Conservation (phyloP, 2,113 vertebrate species). For the Actenoides hombroni region DNA sequence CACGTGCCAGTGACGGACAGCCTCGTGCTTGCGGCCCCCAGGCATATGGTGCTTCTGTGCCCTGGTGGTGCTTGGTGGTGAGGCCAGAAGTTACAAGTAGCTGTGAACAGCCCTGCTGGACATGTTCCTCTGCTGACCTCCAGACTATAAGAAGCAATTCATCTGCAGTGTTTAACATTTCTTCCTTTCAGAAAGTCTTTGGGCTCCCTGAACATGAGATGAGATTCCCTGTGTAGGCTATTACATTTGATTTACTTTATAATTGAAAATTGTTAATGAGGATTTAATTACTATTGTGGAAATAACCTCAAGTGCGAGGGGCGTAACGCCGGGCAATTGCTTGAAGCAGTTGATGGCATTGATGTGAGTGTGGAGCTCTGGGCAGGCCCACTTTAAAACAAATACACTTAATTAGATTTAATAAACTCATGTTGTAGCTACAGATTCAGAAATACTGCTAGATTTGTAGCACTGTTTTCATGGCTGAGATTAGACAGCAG, state of each 20-base stretch:
- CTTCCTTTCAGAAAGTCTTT: not conserved
- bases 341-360: not conserved
- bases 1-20: not conserved
- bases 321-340: not conserved
- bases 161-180: not conserved
- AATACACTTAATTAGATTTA: not conserved
- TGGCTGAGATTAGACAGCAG: not conserved
- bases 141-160: not conserved
- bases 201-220: not conserved
- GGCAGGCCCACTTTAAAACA: not conserved
- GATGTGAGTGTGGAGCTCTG: not conserved
- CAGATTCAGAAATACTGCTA: not conserved
- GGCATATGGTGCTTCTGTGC: not conserved
- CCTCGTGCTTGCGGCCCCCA: not conserved
- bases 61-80: not conserved
- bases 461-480: not conserved
- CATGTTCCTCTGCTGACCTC: not conserved
- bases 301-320: not conserved
- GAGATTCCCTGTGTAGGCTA: not conserved
- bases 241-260: slow-evolving; percentile 10
- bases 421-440: not conserved
- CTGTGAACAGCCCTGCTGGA: not conserved
- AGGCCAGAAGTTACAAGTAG: not conserved
- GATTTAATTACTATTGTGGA: slow-evolving; percentile 11
- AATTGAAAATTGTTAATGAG: not conserved